phyloP scores from a whole-genome alignment of 2,797 vertebrate species.

The Ficedula albicollis region DNA sequence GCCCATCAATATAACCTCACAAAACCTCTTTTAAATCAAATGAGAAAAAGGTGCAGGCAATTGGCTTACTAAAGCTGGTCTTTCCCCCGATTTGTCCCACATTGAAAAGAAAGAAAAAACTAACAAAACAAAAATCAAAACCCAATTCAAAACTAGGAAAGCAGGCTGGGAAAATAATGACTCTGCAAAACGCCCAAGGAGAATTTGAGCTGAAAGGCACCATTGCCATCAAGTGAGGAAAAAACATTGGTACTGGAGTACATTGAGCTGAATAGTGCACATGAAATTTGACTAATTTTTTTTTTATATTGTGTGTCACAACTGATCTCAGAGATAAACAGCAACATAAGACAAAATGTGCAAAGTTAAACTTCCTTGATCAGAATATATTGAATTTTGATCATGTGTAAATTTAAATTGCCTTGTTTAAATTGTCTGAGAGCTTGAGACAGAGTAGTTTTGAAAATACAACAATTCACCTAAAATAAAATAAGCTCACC shows the following conservation, averaged over 20 bases:
- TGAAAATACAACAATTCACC: background rate
- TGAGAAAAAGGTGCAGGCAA: background rate
- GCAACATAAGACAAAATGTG: background rate
- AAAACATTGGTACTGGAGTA: background rate
- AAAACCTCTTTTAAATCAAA: background rate
- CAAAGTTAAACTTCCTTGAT: background rate
- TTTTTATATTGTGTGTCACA: background rate
- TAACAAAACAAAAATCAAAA: background rate
- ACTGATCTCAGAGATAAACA: background rate
- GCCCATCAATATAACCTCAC: background rate
- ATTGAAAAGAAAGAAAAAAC: background rate
- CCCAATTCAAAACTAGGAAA: background rate
- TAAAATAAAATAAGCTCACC: background rate
- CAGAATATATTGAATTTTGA: background rate
- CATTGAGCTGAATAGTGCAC: background rate
- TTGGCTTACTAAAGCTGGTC: background rate
- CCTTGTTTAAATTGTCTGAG: background rate
- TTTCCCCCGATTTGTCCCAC: background rate
- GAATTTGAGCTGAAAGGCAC: background rate
- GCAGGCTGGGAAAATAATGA: background rate
- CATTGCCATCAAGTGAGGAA: background rate
- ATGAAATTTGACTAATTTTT: background rate
- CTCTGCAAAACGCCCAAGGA: background rate
- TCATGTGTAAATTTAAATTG: background rate
- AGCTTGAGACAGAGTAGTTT: background rate